Evolutionary conservation across 23 tunicate genomes (phyloP).

Genomic region (Styela clava): DNA sequence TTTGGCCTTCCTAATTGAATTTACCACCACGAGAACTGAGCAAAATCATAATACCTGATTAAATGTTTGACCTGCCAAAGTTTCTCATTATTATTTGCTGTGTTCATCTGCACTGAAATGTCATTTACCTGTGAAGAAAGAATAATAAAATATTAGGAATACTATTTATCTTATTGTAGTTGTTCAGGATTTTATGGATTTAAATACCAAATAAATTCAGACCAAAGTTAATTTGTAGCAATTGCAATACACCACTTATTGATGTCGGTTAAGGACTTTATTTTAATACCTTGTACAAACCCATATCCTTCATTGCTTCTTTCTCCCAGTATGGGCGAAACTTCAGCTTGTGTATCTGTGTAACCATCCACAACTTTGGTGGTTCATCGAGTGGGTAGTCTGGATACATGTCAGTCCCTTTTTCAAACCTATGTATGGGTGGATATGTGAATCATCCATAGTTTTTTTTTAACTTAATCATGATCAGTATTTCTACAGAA

Average conservation of each 20-base stretch:
- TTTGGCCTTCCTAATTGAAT: no score
- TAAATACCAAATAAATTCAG: no score
- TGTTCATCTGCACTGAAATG: conserved; percentile 53
- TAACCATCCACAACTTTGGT: conserved; percentile 70
- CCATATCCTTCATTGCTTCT: conserved; percentile 79
- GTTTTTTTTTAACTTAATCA: no score
- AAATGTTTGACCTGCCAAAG: conserved; percentile 78
- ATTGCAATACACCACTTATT: no score
- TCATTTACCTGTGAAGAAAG: conserved; percentile 40
- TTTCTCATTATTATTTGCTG: conserved; percentile 51
- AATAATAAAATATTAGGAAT: not conserved
- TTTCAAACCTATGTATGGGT: conserved; percentile 58
- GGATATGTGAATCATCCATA: no score
- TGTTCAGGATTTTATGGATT: no score
- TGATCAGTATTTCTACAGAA: no score
- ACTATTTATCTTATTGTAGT: no score
- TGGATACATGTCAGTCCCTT: conserved; percentile 77
- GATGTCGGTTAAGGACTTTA: no score
- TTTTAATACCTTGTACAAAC: conserved; percentile 32
- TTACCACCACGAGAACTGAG: no score
- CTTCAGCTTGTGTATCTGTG: conserved; percentile 40
- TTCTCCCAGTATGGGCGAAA: conserved; percentile 76
- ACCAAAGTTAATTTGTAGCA: no score
- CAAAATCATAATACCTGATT: conserved; percentile 31
- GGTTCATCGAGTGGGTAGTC: conserved; percentile 78